Conservation (phyloP, 2,888 invertebrate species). For the Hermaeophaga mercurialis region DNA sequence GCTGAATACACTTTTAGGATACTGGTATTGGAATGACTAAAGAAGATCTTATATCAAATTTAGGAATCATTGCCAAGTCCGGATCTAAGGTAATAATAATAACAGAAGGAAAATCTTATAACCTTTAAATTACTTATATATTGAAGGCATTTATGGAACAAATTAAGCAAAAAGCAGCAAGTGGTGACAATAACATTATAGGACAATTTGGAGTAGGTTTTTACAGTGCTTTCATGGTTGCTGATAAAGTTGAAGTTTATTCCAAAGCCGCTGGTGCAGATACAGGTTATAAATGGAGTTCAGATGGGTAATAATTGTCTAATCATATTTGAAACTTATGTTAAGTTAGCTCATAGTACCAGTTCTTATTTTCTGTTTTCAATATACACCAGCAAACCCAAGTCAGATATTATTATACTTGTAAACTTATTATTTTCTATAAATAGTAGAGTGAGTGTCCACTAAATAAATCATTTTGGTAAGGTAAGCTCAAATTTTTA, state of each 20-base stretch:
- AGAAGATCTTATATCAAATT: slow-evolving; percentile 86
- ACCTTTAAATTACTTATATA: too few relatives aligned
- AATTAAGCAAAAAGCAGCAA: slow-evolving; percentile 68
- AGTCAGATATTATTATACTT: too few relatives aligned
- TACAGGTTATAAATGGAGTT: slow-evolving; percentile 83
- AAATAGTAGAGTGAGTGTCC: too few relatives aligned
- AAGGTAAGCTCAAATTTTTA: too few relatives aligned
- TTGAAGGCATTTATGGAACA: slow-evolving; percentile 81
- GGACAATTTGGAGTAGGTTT: slow-evolving; percentile 99
- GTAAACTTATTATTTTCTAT: too few relatives aligned
- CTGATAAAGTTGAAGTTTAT: slow-evolving; percentile 91
- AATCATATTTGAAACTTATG: too few relatives aligned
- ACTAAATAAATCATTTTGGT: too few relatives aligned
- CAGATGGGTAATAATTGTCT: slow-evolving; percentile 96
- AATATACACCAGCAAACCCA: too few relatives aligned
- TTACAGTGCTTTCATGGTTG: slow-evolving; percentile 97
- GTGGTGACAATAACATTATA: slow-evolving; percentile 77
- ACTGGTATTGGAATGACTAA: slow-evolving; percentile 95
- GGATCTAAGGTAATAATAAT: slow-evolving; percentile 86
- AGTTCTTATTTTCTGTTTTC: too few relatives aligned
- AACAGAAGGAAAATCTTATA: too few relatives aligned
- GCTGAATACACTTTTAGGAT: slow-evolving; percentile 64
- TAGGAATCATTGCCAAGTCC: slow-evolving; percentile 95
- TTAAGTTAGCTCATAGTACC: too few relatives aligned
- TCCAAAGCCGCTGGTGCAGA: slow-evolving; percentile 74